Base-by-base conservation (phyloP, 2,888 invertebrate genomes). In the Chrysolina haemoptera region DNA sequence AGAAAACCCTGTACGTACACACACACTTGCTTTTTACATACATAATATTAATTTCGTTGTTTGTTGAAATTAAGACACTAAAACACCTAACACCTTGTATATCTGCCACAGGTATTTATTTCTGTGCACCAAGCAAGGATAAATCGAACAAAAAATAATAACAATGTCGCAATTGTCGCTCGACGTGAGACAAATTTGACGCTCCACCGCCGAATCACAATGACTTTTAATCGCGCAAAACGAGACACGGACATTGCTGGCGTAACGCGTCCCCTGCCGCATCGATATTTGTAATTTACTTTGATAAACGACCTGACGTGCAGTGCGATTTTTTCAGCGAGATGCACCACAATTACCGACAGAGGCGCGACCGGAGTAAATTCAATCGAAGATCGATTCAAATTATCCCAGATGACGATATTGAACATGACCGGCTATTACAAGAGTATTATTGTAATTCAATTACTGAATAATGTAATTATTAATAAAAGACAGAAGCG, bases 181-280 rank as follows among this genome's bases (percentile, higher is more conserved):
- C 11, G 18, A 11, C 53, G 53, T 53, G 53, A 53, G 53, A 53
- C 5, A 53, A 53, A 53, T 63, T 66, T 66, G 66, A 66, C 50
- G 66, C 66, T 66, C 35, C 66, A 66, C 11, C 66, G 22, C 66
- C 27, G 35, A 66, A 66, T n/a, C n/a, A 66, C 66, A 66, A 66
- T 66, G 40, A 50, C 27, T 66, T 48, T 66, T 48, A 50, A 27
- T 66, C 35, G 22, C 53, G 5, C 53, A 53, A 53, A 53, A 53
- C 53, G 53, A 53, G 53, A 53, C 53, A 20, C 53, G 53, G 53
- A 53, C 53, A 20, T 53, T 53, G 53, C 20, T 53, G 20, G 22
- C 53, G 53, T 14, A 22, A 20, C 20, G 20, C 53, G 53, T 20
- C 20, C 12, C 20, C 12, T 2, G 53, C 18, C 4, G 20, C 20